A percentile compares a stretch with the other conserved stretches of the same genome.
Evolutionary conservation across 2,888 invertebrate species (phyloP).

Genomic region (Andrena minutula): DNA sequence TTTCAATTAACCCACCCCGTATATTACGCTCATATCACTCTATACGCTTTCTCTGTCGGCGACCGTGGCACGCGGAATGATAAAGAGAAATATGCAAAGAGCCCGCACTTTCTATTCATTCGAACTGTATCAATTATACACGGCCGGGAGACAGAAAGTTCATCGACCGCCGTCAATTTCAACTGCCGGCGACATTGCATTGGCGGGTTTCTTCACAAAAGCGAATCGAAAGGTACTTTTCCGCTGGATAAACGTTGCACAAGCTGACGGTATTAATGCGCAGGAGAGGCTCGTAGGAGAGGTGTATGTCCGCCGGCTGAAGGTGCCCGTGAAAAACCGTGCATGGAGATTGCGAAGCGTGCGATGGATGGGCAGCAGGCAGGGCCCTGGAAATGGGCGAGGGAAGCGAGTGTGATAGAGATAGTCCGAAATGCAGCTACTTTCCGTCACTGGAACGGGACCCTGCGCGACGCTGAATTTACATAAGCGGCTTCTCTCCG

Average conservation of each 20-base stretch:
- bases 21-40: background rate
- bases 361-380: slow-evolving; percentile 12
- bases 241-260: background rate
- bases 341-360: slow-evolving; percentile 12
- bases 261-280: slow-evolving; percentile 22
- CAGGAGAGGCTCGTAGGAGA: slow-evolving; percentile 12
- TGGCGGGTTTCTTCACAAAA: slow-evolving; percentile 2
- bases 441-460: slow-evolving; percentile 55
- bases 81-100: slow-evolving; percentile 32
- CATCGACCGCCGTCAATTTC: slow-evolving; percentile 25
- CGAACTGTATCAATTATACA: slow-evolving; percentile 37
- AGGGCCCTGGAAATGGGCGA: slow-evolving; percentile 5
- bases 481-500: slow-evolving; percentile 77
- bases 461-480: slow-evolving; percentile 72
- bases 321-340: slow-evolving; percentile 35
- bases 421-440: slow-evolving; percentile 65
- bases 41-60: background rate
- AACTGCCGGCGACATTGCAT: slow-evolving; percentile 2
- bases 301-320: slow-evolving; percentile 34
- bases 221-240: slow-evolving; percentile 16
- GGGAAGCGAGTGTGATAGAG: slow-evolving; percentile 47
- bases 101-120: slow-evolving; percentile 34
- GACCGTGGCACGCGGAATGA: slow-evolving; percentile 13
- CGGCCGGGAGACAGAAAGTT: slow-evolving; percentile 9
- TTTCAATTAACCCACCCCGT: slow-evolving; percentile 5